These are phyloP conservation scores for Drosophila pegasa DNA, from an alignment of 2,888 invertebrate genomes.

Conservation along the genomic window DNA sequence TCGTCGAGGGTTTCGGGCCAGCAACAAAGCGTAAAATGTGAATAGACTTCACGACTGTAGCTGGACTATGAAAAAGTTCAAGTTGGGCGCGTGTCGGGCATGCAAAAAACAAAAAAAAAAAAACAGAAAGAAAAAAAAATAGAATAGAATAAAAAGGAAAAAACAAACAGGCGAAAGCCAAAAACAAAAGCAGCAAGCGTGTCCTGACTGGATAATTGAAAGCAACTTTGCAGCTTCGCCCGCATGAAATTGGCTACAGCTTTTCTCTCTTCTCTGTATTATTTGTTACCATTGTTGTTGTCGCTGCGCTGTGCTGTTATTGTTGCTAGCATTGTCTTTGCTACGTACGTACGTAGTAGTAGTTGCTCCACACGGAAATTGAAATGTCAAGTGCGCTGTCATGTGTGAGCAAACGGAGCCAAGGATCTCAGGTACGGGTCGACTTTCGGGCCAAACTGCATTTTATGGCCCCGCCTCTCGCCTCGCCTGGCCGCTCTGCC, in stretches of 20 bases:
- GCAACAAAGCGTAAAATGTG: conserved; percentile 74
- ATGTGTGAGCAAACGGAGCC: conserved; percentile 41
- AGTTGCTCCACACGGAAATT: conserved; percentile 64
- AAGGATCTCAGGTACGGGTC: conserved; percentile 1
- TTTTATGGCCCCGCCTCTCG: conserved; percentile 49
- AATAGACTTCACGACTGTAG: conserved; percentile 63
- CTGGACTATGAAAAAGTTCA: conserved; percentile 41
- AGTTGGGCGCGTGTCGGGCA: conserved; percentile 56
- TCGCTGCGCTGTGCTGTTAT: conserved; percentile 23
- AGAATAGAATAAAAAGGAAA: conserved; percentile 32
- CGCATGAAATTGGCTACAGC: conserved; percentile 69
- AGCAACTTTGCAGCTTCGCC: conserved; percentile 74
- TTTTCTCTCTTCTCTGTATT: conserved; percentile 25
- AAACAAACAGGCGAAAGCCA: conserved; percentile 50
- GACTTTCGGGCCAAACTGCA: conserved; percentile 28
- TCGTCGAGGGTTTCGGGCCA: conserved; percentile 59
- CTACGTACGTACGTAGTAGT: conserved; percentile 40
- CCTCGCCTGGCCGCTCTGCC: conserved; percentile 6
- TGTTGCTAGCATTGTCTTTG: conserved; percentile 36
- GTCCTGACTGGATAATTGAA: conserved; percentile 80
- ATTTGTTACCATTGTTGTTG: conserved; percentile 24
- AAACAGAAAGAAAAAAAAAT: conserved; percentile 29
- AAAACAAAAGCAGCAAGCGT: conserved; percentile 63
- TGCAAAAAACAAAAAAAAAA: conserved; percentile 52
- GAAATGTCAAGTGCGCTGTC: conserved; percentile 70